phyloP scores from a whole-genome alignment of 2,888 invertebrate species.

The Itoplectis maculator region DNA sequence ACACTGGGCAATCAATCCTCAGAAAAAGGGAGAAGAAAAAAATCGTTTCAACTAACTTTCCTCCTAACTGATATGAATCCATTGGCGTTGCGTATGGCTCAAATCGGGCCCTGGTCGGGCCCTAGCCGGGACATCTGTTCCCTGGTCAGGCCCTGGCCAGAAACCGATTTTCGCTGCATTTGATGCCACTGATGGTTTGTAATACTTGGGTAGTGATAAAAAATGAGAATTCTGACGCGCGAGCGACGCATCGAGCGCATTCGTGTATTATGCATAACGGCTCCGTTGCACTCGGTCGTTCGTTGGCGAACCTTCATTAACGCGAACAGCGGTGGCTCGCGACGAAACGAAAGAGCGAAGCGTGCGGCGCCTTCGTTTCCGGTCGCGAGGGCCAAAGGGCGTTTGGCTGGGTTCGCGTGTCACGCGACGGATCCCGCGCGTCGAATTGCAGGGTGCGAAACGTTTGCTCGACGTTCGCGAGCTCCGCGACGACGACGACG shows the following conservation, averaged over 20 bases:
- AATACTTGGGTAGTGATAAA: neutral
- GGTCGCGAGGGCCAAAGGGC: constrained; percentile 35
- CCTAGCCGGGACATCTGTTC: too few species aligned
- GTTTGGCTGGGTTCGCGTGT: constrained; percentile 19
- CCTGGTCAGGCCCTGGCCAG: too few species aligned
- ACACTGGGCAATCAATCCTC: constrained; percentile 10
- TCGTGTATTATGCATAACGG: neutral
- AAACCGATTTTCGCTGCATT: too few species aligned
- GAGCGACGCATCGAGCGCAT: constrained; percentile 34
- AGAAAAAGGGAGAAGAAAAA: constrained; percentile 6
- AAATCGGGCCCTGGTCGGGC: too few species aligned
- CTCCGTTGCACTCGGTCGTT: neutral
- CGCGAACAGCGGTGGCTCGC: constrained; percentile 11
- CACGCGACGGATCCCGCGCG: constrained; percentile 43
- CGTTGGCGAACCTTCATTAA: constrained; percentile 30
- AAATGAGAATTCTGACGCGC: neutral
- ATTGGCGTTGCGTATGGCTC: too few species aligned
- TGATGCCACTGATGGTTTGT: too few species aligned
- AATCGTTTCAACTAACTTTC: neutral
- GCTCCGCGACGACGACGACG: constrained; percentile 35
- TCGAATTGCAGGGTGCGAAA: constrained; percentile 68
- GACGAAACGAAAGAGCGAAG: constrained; percentile 41
- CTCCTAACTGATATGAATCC: too few species aligned
- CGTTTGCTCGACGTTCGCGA: constrained; percentile 62
- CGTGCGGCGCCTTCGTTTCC: constrained; percentile 65